phyloP scores from a whole-genome alignment of 2,113 vertebrate species.

The Phrynosoma blainvillii region DNA sequence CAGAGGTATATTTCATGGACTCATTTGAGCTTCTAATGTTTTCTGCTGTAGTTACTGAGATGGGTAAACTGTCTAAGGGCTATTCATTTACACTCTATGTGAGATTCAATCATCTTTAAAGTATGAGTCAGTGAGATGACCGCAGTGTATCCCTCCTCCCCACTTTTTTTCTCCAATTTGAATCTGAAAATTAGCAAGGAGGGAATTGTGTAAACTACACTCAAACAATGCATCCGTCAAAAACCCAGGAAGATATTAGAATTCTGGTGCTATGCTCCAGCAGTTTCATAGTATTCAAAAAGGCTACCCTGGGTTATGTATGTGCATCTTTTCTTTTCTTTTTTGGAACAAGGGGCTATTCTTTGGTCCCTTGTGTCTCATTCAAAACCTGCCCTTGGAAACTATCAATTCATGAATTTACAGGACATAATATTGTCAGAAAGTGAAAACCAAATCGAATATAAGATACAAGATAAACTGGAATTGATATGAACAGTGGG shows the following conservation, averaged over 20 bases:
- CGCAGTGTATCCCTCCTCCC: neutral
- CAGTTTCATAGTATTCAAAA: neutral
- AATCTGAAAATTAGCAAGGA: conserved; percentile 6
- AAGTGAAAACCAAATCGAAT: too few species aligned
- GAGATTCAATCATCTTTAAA: neutral
- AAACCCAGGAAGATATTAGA: neutral
- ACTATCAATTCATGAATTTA: too few species aligned
- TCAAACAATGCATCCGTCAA: neutral
- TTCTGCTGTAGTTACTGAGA: neutral
- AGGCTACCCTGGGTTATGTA: too few species aligned
- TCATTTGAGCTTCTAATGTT: conserved; percentile 5
- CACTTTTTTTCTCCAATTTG: neutral
- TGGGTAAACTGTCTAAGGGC: conserved; percentile 12
- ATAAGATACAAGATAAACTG: too few species aligned
- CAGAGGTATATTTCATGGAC: conserved; percentile 14
- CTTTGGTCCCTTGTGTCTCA: too few species aligned
- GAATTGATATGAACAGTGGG: too few species aligned
- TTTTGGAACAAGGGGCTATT: too few species aligned
- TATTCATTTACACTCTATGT: conserved; percentile 8
- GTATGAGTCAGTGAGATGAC: neutral
- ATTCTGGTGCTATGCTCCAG: neutral
- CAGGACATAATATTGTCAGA: too few species aligned
- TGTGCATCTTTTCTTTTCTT: too few species aligned
- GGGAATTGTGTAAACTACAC: neutral
- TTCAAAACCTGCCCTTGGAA: too few species aligned